Evolutionary conservation across 2,113 vertebrate species (phyloP).

Genomic region (Phylloscopus trochilus): DNA sequence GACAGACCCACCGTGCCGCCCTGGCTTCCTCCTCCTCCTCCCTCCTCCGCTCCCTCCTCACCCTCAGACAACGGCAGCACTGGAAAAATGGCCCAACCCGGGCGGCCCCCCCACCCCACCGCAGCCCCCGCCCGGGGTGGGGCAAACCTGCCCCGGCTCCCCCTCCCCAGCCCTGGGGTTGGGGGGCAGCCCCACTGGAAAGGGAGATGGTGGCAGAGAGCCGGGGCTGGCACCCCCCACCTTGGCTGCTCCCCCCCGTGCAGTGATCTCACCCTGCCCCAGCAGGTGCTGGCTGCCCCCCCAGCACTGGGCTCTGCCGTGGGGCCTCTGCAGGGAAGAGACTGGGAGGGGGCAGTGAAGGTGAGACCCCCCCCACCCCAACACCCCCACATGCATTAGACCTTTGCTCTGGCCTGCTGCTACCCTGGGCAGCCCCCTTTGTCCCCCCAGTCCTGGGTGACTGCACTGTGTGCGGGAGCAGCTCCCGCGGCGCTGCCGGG

Average conservation of each 20-base stretch:
- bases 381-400: neutral
- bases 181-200: neutral
- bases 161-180: neutral
- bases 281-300: neutral
- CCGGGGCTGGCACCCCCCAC: neutral
- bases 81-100: constrained; percentile 33
- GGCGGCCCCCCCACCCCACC: neutral
- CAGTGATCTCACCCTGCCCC: neutral
- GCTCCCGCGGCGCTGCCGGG: neutral
- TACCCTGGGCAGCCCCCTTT: neutral
- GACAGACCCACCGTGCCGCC: neutral
- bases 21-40: constrained; percentile 14
- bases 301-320: neutral
- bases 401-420: neutral
- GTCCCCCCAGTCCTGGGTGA: neutral
- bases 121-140: neutral
- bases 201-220: neutral
- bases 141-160: neutral
- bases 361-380: neutral
- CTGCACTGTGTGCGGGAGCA: neutral
- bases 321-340: neutral
- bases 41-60: constrained; percentile 21
- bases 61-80: constrained; percentile 44
- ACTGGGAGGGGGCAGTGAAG: neutral
- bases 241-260: neutral